phyloP scores from a whole-genome alignment of 2,797 vertebrate species.

The Eptatretus atami region DNA sequence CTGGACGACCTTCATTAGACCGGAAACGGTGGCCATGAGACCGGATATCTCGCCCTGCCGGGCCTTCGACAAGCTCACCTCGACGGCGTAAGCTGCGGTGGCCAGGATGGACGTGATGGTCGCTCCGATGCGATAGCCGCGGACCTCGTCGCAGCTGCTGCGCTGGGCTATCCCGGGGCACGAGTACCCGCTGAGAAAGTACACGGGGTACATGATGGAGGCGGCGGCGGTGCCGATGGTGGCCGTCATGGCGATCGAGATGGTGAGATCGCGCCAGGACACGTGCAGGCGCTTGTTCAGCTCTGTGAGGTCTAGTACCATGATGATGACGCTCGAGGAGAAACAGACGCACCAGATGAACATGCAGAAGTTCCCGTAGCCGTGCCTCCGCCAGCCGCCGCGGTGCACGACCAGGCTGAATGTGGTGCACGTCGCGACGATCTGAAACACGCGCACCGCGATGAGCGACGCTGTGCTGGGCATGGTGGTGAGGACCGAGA shows the following conservation, averaged over 20 bases:
- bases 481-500: no score
- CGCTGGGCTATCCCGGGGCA: no score
- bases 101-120: conserved; percentile 1
- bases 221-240: background rate
- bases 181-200: background rate
- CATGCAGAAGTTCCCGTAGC: conserved; percentile 4
- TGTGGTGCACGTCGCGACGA: background rate
- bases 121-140: background rate
- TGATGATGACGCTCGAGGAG: background rate
- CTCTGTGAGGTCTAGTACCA: background rate
- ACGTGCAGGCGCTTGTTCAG: background rate
- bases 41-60: background rate
- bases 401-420: conserved; percentile 3
- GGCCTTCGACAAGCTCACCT: background rate
- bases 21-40: conserved; percentile 1
- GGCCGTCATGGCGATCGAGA: background rate
- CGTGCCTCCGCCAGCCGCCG: background rate
- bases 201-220: conserved; percentile 4
- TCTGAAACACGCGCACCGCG: background rate
- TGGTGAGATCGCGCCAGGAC: conserved; percentile 4
- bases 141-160: background rate
- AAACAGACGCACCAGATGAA: background rate
- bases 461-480: no score
- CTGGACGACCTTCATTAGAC: background rate
- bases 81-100: background rate